These are phyloP conservation scores for Lacerta viridis DNA, from an alignment of 2,797 vertebrate genomes.

Conservation along the genomic window DNA sequence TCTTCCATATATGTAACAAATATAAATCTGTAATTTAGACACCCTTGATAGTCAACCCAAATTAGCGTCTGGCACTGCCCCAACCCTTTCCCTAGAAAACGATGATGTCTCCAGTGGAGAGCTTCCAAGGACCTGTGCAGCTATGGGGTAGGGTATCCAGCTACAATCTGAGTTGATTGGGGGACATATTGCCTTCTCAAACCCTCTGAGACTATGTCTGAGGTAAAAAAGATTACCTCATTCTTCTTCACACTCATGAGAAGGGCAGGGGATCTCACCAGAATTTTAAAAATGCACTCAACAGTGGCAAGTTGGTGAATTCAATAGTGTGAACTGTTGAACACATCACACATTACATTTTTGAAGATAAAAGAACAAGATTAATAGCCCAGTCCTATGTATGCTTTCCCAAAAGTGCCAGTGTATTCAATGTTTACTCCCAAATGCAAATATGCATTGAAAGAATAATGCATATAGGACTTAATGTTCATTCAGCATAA, in stretches of 20 bases:
- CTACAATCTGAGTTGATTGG: neutral
- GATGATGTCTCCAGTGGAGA: neutral
- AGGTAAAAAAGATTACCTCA: neutral
- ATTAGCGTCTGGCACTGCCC: neutral
- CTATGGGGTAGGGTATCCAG: neutral
- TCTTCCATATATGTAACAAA: no score
- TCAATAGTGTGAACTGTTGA: neutral
- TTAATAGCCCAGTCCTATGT: neutral
- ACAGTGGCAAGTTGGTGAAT: neutral
- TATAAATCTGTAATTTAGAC: no score
- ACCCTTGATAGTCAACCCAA: neutral
- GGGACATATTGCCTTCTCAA: neutral
- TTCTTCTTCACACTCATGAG: neutral
- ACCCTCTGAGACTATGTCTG: neutral
- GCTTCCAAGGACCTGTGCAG: neutral
- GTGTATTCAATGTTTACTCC: neutral
- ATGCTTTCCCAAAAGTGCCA: neutral
- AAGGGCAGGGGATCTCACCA: neutral
- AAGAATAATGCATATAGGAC: neutral
- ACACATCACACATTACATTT: neutral
- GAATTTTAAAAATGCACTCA: neutral
- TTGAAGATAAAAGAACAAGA: neutral
- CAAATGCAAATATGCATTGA: neutral
- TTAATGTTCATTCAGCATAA: constrained; percentile 33
- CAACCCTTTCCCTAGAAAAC: neutral